Conservation (phyloP, 2,113 vertebrate species). For the Haliaeetus leucogaster region DNA sequence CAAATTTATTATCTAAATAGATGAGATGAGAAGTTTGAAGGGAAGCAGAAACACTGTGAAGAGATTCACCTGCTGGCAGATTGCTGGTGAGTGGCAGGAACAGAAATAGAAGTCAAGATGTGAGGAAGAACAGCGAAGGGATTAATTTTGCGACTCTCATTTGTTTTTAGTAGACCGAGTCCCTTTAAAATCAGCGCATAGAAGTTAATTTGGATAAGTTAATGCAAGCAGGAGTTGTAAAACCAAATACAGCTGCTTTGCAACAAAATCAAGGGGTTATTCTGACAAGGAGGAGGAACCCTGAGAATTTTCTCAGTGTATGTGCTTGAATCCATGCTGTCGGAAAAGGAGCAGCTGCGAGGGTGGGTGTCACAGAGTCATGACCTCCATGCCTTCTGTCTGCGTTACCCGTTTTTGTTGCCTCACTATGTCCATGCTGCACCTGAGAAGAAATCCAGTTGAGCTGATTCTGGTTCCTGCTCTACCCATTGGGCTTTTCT, state of each 20-base stretch:
- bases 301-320: not conserved
- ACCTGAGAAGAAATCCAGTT: not conserved
- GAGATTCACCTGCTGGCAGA: not conserved
- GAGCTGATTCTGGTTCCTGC: not conserved
- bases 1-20: not conserved
- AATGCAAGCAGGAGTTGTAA: not conserved
- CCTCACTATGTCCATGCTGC: not conserved
- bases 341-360: not conserved
- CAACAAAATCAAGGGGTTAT: not conserved
- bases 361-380: not conserved
- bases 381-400: not conserved
- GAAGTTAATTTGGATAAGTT: not conserved
- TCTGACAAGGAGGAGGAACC: not conserved
- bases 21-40: not conserved
- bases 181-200: not conserved
- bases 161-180: not conserved
- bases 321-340: not conserved
- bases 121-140: not conserved
- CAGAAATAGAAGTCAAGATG: not conserved
- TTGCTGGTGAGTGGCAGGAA: not conserved
- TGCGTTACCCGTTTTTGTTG: fast-evolving
- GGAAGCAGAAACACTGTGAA: not conserved
- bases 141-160: not conserved
- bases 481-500: not conserved
- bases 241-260: not conserved